phyloP scores from a whole-genome alignment of 30 jellyfish, hydroid and myxozoan genomes.

The Chrysaora quinquecirrha region DNA sequence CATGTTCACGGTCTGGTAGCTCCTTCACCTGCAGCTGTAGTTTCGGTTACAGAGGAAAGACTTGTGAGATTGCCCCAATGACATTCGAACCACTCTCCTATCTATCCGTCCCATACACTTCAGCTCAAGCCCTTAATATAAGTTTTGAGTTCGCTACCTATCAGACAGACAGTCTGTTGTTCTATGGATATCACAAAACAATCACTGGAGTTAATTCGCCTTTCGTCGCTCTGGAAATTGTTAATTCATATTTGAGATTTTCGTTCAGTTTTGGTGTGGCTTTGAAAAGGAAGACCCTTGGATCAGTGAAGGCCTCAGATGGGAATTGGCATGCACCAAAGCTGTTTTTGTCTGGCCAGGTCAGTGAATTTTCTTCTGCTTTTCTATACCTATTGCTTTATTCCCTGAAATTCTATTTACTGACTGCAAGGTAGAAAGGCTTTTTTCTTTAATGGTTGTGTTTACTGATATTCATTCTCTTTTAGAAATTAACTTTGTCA shows the following conservation, averaged over 20 bases:
- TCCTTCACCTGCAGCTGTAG: conserved; percentile 64
- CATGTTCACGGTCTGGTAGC: conserved; percentile 36
- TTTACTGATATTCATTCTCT: background rate
- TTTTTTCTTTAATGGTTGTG: background rate
- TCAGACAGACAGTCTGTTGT: conserved; percentile 45
- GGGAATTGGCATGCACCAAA: conserved; percentile 63
- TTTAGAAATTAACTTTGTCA: background rate
- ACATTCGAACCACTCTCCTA: conserved; percentile 46
- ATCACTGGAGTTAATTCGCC: conserved; percentile 28
- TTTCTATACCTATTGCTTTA: background rate
- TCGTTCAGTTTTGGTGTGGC: conserved; percentile 50
- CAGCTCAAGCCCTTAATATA: conserved; percentile 37
- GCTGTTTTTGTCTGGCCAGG: conserved; percentile 46
- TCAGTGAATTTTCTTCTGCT: background rate
- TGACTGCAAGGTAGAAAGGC: background rate
- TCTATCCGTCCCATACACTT: conserved; percentile 1
- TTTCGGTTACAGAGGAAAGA: conserved; percentile 52
- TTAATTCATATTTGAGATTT: conserved; percentile 9
- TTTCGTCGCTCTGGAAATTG: conserved; percentile 47
- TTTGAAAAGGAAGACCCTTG: conserved; percentile 25
- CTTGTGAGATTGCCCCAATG: conserved; percentile 73
- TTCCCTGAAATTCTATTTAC: no score
- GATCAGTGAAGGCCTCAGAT: conserved; percentile 27
- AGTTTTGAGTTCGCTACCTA: conserved; percentile 49
- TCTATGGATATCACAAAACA: conserved; percentile 53